These are phyloP conservation scores for Grammomys dolichurus DNA, from an alignment of 2,113 vertebrate genomes.

Conservation along the genomic window DNA sequence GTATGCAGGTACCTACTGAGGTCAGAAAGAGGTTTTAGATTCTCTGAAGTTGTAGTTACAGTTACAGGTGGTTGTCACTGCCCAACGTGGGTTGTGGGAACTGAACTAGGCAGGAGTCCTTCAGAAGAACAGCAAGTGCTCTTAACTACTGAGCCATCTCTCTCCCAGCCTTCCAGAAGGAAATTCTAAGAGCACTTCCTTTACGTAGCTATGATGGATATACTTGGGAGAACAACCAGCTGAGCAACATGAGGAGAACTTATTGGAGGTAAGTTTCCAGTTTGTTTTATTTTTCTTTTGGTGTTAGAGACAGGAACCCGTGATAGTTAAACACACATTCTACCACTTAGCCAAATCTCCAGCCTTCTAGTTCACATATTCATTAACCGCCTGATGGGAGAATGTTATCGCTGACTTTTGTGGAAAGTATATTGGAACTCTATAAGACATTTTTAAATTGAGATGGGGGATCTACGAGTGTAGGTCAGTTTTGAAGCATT, in stretches of 20 bases:
- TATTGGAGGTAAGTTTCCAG: not conserved
- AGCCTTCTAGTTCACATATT: not conserved
- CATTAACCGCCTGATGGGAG: not conserved
- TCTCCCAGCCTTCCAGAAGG: not conserved
- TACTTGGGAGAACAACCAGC: not conserved
- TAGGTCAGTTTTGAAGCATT: not conserved
- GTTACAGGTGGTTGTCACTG: not conserved
- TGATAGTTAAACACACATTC: not conserved
- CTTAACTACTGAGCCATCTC: not conserved
- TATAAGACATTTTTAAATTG: not conserved
- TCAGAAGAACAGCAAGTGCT: not conserved
- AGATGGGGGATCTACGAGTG: not conserved
- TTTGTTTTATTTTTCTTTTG: not conserved
- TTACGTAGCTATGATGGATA: not conserved
- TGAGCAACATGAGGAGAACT: not conserved
- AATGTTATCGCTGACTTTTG: constrained; percentile 2
- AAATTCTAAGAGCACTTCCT: not conserved
- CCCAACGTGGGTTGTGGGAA: not conserved
- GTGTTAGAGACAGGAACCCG: not conserved
- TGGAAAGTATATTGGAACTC: not conserved
- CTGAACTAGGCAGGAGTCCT: not conserved
- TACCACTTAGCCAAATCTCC: not conserved
- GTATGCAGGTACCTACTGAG: not conserved
- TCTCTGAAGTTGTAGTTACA: not conserved
- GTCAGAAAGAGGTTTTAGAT: not conserved